A percentile compares a stretch with the other conserved stretches of the same genome.
These are phyloP conservation scores for Pseudorasbora parva DNA, from an alignment of 2,113 vertebrate genomes.

Conservation along the genomic window DNA sequence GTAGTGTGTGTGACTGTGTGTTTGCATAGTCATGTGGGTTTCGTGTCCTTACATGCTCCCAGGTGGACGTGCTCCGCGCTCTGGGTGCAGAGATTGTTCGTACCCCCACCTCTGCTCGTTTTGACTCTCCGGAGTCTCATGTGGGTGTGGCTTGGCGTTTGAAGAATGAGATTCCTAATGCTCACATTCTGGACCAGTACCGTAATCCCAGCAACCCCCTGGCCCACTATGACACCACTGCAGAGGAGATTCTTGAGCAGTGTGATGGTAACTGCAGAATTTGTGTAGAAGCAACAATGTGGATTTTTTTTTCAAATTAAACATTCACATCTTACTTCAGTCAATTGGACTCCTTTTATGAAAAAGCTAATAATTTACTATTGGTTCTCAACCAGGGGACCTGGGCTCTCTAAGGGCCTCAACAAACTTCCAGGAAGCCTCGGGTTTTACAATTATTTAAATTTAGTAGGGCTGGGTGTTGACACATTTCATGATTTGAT, in stretches of 20 bases:
- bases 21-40: neutral
- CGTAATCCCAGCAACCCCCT: constrained; percentile 94
- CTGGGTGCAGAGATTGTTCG: constrained; percentile 80
- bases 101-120: constrained; percentile 50
- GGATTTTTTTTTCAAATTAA: neutral
- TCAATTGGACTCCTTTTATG: neutral
- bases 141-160: constrained; percentile 96
- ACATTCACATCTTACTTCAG: neutral
- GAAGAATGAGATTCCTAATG: constrained; percentile 93
- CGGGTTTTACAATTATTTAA: neutral
- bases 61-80: constrained; percentile 86
- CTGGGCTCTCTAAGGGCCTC: too few relatives aligned
- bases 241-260: constrained; percentile 94
- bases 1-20: neutral
- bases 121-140: constrained; percentile 89
- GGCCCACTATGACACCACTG: constrained; percentile 92
- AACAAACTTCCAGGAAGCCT: neutral
- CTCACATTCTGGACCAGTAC: constrained; percentile 97
- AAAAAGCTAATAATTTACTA: neutral
- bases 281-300: neutral
- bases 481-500: too few relatives aligned
- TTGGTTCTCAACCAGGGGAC: neutral
- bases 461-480: neutral
- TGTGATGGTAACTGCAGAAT: constrained; percentile 81
- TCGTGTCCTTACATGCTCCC: neutral